Evolutionary conservation across 1,140 invertebrate species (phyloP), one percentile per base, ranked within the genome.

Genomic region (Trichonephila inaurata): DNA sequence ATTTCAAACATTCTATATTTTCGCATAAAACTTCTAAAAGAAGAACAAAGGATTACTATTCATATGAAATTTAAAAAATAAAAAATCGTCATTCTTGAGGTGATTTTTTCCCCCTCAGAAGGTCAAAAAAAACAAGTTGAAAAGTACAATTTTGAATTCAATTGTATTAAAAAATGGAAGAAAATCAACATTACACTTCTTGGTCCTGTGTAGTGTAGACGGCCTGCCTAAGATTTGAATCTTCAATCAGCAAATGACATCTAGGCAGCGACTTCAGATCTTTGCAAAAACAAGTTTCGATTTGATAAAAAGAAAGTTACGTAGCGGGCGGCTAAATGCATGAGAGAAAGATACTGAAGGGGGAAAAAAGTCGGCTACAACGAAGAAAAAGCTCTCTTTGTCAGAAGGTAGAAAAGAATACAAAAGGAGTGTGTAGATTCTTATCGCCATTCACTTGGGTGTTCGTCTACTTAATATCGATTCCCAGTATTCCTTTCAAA

Each of bases 161-260:
- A 40, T 89, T 77, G 44, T 89, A 72, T 28, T 72, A 72, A 89
- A 77, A 69, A 89, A 89, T 24, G 44, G 33, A 89, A 69, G 60
- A 89, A 89, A 88, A 88, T 88, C 86, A 64, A 40, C 86, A 24
- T 88, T 88, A 88, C 61, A 88, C 86, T 21, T 88, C 62, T 12
- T 33, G 85, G 28, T 88, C 3, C 28, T 16, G 58, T 60, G 28
- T 24, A 88, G 86, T 66, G 60, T 24, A 88, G 60, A 60, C 24
- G 28, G 61, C 44, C 24, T 87, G 40, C 62, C 44, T 44, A 40
- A 89, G 66, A 40, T 89, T 91, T 60, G 66, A 62, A 61, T 91
- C 77, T 91, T 82, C 89, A 91, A 91, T 91, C 89, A 91, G 89
- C 89, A 91, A 91, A 91, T 91, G 89, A 91, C 89, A 91, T 91